Evolutionary conservation across 2,888 invertebrate species (phyloP).

Genomic region (Agonum fuliginosum): DNA sequence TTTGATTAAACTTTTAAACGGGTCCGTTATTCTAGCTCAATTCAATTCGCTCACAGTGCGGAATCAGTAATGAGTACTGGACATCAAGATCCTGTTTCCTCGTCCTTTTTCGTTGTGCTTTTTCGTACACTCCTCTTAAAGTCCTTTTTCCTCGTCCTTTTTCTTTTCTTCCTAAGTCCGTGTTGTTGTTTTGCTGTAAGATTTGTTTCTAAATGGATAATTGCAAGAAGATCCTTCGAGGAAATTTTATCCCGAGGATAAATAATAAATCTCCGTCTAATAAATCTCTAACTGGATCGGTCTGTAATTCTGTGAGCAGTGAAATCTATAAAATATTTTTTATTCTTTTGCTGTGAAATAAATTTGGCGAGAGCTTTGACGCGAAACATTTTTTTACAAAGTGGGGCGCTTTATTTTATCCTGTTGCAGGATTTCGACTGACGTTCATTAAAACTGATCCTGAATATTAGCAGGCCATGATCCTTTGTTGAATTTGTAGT

Average conservation of each 20-base stretch:
- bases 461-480: too few relatives aligned
- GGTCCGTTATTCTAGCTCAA: background rate
- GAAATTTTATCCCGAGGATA: conserved; percentile 17
- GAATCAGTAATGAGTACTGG: conserved; percentile 31
- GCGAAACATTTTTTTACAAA: too few relatives aligned
- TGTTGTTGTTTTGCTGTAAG: background rate
- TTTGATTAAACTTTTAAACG: conserved; percentile 44
- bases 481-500: too few relatives aligned
- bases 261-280: conserved; percentile 32
- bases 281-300: conserved; percentile 32
- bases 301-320: conserved; percentile 11
- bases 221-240: background rate
- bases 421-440: too few relatives aligned
- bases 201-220: conserved; percentile 46
- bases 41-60: background rate
- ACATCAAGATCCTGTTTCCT: background rate
- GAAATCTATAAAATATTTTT: conserved; percentile 41
- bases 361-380: too few relatives aligned
- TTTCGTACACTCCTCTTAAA: background rate
- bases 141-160: background rate
- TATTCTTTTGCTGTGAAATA: conserved; percentile 18
- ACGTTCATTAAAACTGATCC: too few relatives aligned
- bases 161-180: conserved; percentile 25
- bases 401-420: too few relatives aligned
- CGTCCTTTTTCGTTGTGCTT: background rate